Conservation (phyloP, 2,888 invertebrate genomes). For the Acleris cristana region DNA sequence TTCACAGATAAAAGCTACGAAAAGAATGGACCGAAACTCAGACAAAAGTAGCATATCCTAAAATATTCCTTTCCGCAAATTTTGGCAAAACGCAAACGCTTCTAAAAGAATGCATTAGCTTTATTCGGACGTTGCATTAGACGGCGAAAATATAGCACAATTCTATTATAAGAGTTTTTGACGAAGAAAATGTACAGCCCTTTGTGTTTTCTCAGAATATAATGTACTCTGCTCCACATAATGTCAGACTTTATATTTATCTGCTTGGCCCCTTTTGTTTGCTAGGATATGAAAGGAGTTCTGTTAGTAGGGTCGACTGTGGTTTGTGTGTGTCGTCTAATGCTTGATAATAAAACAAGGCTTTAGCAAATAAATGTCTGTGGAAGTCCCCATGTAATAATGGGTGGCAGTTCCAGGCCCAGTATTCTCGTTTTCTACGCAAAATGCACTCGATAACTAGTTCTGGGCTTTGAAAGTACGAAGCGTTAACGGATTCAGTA, state of each 20-base stretch:
- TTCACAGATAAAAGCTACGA: background rate
- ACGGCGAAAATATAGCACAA: constrained; percentile 61
- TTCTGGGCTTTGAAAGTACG: no score
- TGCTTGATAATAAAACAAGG: constrained; percentile 29
- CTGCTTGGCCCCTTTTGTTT: constrained; percentile 50
- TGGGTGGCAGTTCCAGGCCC: background rate
- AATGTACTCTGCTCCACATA: constrained; percentile 63
- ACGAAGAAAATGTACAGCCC: constrained; percentile 63
- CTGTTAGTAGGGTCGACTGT: constrained; percentile 44
- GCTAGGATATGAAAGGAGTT: constrained; percentile 50
- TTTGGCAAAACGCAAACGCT: constrained; percentile 31
- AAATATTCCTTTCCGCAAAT: constrained; percentile 15
- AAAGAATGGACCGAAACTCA: constrained; percentile 1
- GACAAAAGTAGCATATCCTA: background rate
- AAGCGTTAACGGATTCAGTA: no score
- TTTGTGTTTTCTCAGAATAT: constrained; percentile 61
- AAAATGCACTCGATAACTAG: no score
- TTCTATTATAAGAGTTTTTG: constrained; percentile 74
- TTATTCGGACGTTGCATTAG: constrained; percentile 36
- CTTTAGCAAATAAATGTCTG: constrained; percentile 22
- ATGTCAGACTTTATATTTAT: constrained; percentile 60
- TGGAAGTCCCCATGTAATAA: background rate
- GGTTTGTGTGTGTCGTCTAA: constrained; percentile 39
- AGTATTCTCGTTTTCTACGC: no score
- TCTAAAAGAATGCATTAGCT: constrained; percentile 33